Percentiles rank a stretch among this genome's conserved stretches.
Evolutionary conservation across 2,797 vertebrate genomes (phyloP).

Genomic region (Peromyscus attwateri): DNA sequence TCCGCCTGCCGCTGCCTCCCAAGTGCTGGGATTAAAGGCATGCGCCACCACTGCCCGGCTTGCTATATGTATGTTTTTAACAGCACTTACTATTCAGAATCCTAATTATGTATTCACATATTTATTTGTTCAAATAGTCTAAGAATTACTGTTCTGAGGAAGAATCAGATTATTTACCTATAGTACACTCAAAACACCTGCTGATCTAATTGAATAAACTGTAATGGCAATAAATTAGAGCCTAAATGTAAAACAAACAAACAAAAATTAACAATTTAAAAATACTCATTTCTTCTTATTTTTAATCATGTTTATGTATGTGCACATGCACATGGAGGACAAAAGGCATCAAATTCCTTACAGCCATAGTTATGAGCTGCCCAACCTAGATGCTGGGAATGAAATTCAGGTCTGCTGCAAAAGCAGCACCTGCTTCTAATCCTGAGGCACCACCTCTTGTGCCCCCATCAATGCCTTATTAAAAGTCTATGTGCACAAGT

Average conservation of each 20-base stretch:
- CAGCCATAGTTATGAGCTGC: background rate
- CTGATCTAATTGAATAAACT: slow-evolving; percentile 1
- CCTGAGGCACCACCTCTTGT: background rate
- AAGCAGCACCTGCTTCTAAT: background rate
- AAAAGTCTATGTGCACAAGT: background rate
- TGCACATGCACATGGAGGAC: background rate
- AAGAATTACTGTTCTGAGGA: background rate
- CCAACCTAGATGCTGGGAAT: background rate
- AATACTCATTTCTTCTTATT: background rate
- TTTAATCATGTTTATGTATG: background rate
- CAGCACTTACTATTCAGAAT: background rate
- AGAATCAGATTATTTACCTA: slow-evolving; percentile 12
- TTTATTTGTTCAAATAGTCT: background rate
- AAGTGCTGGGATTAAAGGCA: too few species aligned
- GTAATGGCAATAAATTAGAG: slow-evolving; percentile 1
- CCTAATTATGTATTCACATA: slow-evolving; percentile 17
- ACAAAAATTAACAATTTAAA: background rate
- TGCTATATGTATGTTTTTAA: background rate
- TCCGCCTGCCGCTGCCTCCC: too few species aligned
- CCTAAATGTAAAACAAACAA: background rate
- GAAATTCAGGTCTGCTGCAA: too few species aligned
- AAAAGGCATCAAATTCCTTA: background rate
- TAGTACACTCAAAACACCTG: background rate
- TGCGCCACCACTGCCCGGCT: too few species aligned
- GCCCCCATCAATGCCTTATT: background rate